phyloP scores from a whole-genome alignment of 2,888 invertebrate species.

The Athripsodes cinereus region DNA sequence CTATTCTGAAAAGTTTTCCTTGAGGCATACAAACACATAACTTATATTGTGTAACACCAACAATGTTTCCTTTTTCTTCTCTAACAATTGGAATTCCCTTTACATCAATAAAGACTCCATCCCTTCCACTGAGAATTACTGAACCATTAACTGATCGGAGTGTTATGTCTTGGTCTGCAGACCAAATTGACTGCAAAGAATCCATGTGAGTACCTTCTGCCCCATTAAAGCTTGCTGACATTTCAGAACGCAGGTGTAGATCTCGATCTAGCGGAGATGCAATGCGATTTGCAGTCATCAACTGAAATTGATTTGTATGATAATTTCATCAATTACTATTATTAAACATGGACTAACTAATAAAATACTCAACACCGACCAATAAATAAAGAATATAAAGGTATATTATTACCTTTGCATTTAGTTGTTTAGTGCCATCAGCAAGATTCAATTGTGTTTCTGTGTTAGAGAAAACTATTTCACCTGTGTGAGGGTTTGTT shows the following conservation, averaged over 20 bases:
- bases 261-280: conserved; percentile 66
- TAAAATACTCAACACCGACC: neutral
- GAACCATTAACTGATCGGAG: conserved; percentile 76
- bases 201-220: conserved; percentile 75
- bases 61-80: conserved; percentile 31
- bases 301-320: conserved; percentile 32
- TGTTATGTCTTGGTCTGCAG: conserved; percentile 30
- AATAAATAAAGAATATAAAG: neutral
- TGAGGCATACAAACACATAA: conserved; percentile 88
- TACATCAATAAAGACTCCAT: conserved; percentile 66
- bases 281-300: conserved; percentile 65
- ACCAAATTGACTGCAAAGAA: conserved; percentile 64
- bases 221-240: conserved; percentile 63
- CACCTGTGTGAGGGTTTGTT: conserved; percentile 57
- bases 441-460: conserved; percentile 67
- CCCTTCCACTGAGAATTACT: conserved; percentile 60
- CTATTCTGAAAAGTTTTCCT: conserved; percentile 75
- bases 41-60: conserved; percentile 63
- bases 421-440: conserved; percentile 57
- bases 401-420: conserved; percentile 46
- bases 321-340: neutral
- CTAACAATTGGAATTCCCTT: conserved; percentile 64
- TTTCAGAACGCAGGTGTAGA: conserved; percentile 62
- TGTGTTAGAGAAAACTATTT: conserved; percentile 67
- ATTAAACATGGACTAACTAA: too few relatives aligned